Percentiles rank a stretch among this genome's conserved stretches.
phyloP scores from a whole-genome alignment of 2,888 invertebrate genomes.

The Choreutis nemorana region DNA sequence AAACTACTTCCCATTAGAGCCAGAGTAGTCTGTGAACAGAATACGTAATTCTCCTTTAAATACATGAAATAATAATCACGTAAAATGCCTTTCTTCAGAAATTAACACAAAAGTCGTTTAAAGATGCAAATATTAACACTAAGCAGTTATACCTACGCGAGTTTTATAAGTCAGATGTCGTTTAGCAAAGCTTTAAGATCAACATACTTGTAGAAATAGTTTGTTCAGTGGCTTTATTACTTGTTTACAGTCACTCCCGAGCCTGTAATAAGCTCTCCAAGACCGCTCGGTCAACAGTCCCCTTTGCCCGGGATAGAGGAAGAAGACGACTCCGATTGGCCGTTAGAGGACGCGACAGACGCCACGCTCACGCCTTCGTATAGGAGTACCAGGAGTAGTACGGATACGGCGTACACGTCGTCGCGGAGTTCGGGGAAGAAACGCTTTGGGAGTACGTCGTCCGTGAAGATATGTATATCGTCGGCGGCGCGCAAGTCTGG shows the following conservation, averaged over 20 bases:
- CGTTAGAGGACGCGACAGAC: conserved; percentile 59
- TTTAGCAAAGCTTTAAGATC: conserved; percentile 21
- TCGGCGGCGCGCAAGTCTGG: conserved; percentile 60
- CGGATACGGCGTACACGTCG: conserved; percentile 56
- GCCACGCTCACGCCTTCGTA: conserved; percentile 57
- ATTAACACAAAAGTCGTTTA: too few relatives aligned
- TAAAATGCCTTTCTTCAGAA: too few relatives aligned
- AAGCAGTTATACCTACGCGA: too few relatives aligned
- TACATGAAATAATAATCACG: too few relatives aligned
- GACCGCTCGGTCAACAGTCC: conserved; percentile 72
- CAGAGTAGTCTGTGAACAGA: conserved; percentile 24
- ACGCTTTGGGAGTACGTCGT: conserved; percentile 62
- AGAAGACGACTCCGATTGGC: conserved; percentile 76
- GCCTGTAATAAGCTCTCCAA: conserved; percentile 60
- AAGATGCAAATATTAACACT: too few relatives aligned
- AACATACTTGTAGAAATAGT: background rate
- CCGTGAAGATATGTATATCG: conserved; percentile 66
- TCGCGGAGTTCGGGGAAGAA: conserved; percentile 63
- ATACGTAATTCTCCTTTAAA: conserved; percentile 40
- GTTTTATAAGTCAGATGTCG: conserved; percentile 19
- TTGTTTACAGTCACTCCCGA: conserved; percentile 63
- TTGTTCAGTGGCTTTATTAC: conserved; percentile 20
- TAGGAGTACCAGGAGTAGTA: conserved; percentile 59
- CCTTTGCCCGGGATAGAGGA: conserved; percentile 85
- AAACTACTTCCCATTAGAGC: conserved; percentile 17